Base-by-base conservation (phyloP, 1,140 invertebrate genomes). In the Bombyx mandarina region DNA sequence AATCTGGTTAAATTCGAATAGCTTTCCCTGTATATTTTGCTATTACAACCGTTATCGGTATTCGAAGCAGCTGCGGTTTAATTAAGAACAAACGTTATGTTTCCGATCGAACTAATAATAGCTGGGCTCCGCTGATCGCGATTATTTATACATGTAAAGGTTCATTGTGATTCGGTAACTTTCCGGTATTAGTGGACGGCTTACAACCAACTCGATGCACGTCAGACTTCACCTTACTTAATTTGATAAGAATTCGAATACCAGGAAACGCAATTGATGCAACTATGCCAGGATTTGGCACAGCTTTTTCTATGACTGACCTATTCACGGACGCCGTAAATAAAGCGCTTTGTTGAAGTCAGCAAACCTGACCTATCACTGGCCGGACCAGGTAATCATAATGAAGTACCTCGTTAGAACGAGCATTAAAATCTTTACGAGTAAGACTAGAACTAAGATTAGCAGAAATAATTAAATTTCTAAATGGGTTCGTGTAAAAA, bases 31-130 rank as follows among this genome's bases (percentile, higher is more conserved):
- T 42, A 53, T 43, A 63, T 67, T 61, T 67, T 53, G 57, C 63
- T 57, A 66, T 63, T 61, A 52, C 62, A 68, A 58, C 56, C 46
- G 61, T 45, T 56, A 59, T 64, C 43, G 45, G 62, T 57, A 48
- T 56, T 56, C 51, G 51, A 50, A 58, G 58, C 69, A 65, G 65
- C 63, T 67, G 65, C 54, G 57, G 55, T 58, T 69, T 71, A 61
- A 69, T 71, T 71, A 68, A 66, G 62, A 63, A 52, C 60, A 58
- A 65, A 54, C 56, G 64, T 60, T 57, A 67, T 57, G 57, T 54
- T 72, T 68, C 63, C 54, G 58, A 72, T 68, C 65, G 62, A 9
- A 69, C 66, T 71, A 71, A 67, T 69, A 65, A 67, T 75, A 75
- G 69, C 47, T 22, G 35, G 35, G 51, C 42, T 62, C 61, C 55